These are phyloP conservation scores for Cacatua alba DNA, from an alignment of 2,113 vertebrate species.

Conservation along the genomic window DNA sequence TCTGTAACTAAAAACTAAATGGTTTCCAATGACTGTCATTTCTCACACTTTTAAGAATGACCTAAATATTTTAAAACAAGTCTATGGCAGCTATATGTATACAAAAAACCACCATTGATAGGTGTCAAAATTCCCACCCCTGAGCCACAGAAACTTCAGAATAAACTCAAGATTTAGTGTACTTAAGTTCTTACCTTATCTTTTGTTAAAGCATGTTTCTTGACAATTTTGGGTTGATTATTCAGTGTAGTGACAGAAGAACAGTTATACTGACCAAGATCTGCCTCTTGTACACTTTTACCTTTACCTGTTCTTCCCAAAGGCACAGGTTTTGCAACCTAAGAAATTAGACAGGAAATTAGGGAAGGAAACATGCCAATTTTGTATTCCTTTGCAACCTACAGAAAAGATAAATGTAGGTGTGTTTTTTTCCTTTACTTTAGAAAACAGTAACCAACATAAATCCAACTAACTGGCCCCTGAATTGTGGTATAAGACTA, in stretches of 20 bases:
- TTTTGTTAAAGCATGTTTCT: conserved; percentile 77
- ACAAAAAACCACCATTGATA: accelerated
- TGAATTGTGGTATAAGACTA: background rate
- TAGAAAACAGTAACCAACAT: background rate
- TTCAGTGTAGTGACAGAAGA: conserved; percentile 65
- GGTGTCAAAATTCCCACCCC: background rate
- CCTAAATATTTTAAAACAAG: background rate
- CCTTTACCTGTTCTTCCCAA: conserved; percentile 82
- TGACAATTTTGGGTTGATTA: conserved; percentile 76
- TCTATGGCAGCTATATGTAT: background rate
- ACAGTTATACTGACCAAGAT: conserved; percentile 69
- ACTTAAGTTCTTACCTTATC: conserved; percentile 72
- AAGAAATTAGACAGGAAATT: conserved; percentile 37
- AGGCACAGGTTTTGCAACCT: conserved; percentile 92
- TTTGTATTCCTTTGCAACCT: background rate
- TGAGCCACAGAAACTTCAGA: background rate
- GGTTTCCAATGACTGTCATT: background rate
- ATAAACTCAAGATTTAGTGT: background rate
- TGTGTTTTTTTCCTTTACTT: background rate
- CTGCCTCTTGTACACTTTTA: conserved; percentile 73
- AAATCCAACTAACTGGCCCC: background rate
- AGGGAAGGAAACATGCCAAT: background rate
- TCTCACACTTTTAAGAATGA: background rate
- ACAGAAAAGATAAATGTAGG: background rate
- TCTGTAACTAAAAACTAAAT: background rate